A percentile compares a stretch with the other conserved stretches of the same genome.
Evolutionary conservation across 2,113 vertebrate genomes (phyloP).

Genomic region (Cygnus atratus): DNA sequence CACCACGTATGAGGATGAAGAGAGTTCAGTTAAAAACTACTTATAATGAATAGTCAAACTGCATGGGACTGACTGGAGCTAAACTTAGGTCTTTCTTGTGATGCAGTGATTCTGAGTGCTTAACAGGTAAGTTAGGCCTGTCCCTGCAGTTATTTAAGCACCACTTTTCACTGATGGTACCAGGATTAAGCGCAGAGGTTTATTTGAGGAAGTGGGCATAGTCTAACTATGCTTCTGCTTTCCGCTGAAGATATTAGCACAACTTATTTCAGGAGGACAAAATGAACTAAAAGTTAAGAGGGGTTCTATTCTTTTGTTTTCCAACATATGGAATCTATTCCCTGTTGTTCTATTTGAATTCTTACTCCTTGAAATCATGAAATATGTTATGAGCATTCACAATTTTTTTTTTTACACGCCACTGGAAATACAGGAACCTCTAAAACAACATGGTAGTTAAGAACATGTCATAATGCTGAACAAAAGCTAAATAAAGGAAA

Average conservation of each 20-base stretch:
- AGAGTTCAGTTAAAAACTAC: not conserved
- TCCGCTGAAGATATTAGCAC: not conserved
- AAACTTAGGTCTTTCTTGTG: not conserved
- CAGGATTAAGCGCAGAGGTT: not conserved
- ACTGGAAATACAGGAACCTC: not conserved
- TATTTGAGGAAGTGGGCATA: not conserved
- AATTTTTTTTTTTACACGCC: not conserved
- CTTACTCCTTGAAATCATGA: not conserved
- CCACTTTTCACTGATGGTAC: not conserved
- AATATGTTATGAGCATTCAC: not conserved
- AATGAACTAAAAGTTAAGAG: not conserved
- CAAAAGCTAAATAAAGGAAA: not conserved
- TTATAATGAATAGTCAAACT: not conserved
- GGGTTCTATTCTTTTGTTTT: not conserved
- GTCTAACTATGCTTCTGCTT: not conserved
- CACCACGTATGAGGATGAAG: not conserved
- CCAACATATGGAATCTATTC: not conserved
- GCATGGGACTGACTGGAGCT: accelerated
- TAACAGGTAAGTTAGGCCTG: not conserved
- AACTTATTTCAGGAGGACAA: not conserved
- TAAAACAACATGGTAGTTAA: not conserved
- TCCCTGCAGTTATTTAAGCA: not conserved
- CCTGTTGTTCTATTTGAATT: not conserved
- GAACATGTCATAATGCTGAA: not conserved
- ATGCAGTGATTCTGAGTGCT: accelerated